A percentile compares a stretch with the other conserved stretches of the same genome.
Evolutionary conservation across 2,888 invertebrate species (phyloP).

Genomic region (Pheosia gnoma): DNA sequence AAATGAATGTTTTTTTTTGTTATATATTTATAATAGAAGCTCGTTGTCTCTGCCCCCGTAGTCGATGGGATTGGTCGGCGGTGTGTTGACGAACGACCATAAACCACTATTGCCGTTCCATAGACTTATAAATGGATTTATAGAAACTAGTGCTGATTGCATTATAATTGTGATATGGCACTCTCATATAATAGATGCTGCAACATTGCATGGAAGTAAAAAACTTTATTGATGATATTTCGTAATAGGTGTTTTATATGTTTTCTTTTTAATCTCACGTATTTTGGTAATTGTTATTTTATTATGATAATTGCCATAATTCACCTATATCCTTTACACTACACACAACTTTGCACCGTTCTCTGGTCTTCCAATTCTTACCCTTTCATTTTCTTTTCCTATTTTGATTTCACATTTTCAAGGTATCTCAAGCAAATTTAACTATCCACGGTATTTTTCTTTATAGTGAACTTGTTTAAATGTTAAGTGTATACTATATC

Average conservation of each 20-base stretch:
- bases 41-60: conserved; percentile 48
- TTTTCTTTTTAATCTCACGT: conserved; percentile 26
- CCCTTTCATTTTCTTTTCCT: conserved; percentile 34
- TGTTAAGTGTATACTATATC: conserved; percentile 45
- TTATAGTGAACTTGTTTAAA: conserved; percentile 41
- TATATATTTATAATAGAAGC: conserved; percentile 24
- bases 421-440: conserved; percentile 80
- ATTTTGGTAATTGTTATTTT: conserved; percentile 28
- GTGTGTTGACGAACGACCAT: conserved; percentile 25
- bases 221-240: conserved; percentile 10
- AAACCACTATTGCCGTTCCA: conserved; percentile 40
- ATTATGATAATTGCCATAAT: conserved; percentile 22
- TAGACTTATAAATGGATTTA: conserved; percentile 20
- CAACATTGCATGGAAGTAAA: conserved; percentile 32
- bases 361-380: conserved; percentile 54
- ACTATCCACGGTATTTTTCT: conserved; percentile 65
- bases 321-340: conserved; percentile 40
- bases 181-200: conserved; percentile 30
- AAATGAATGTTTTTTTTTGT: conserved; percentile 14
- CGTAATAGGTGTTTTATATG: conserved; percentile 15
- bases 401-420: conserved; percentile 42
- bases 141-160: conserved; percentile 35
- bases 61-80: conserved; percentile 34
- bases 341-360: conserved; percentile 45
- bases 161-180: conserved; percentile 32